These are phyloP conservation scores for Nemotelus nigrinus DNA, from an alignment of 2,888 invertebrate genomes.

Conservation along the genomic window DNA sequence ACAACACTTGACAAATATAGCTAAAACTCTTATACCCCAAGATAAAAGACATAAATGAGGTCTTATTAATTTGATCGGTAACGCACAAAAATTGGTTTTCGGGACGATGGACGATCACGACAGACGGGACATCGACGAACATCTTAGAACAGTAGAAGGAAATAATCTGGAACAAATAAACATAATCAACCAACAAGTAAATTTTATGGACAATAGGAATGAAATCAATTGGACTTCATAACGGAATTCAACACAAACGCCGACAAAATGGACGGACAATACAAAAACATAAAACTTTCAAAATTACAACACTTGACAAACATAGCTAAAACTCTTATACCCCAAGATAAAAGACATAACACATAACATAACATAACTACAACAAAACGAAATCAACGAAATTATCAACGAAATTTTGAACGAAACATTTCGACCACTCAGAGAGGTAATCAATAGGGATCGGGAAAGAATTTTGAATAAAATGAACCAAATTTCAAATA, in stretches of 20 bases:
- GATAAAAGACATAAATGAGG: constrained; percentile 44
- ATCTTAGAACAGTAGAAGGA: constrained; percentile 24
- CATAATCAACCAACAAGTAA: constrained; percentile 47
- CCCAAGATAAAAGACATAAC: too few species aligned
- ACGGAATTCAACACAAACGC: too few species aligned
- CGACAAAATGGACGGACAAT: too few species aligned
- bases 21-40: constrained; percentile 16
- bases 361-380: too few species aligned
- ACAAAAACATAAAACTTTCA: too few species aligned
- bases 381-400: too few species aligned
- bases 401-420: constrained; percentile 31
- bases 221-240: too few species aligned
- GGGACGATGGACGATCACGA: constrained; percentile 43
- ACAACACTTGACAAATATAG: constrained; percentile 21
- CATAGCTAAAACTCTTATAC: too few species aligned
- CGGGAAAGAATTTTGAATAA: not conserved
- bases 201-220: too few species aligned
- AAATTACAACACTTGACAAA: too few species aligned
- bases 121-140: constrained; percentile 42
- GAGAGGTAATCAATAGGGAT: not conserved
- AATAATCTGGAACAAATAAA: constrained; percentile 41
- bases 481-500: not conserved
- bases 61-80: constrained; percentile 36
- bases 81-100: constrained; percentile 37
- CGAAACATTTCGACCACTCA: constrained; percentile 17